A percentile compares a stretch with the other conserved stretches of the same genome.
phyloP scores from a whole-genome alignment of 2,797 vertebrate species.

The Sebastes wilsoni region DNA sequence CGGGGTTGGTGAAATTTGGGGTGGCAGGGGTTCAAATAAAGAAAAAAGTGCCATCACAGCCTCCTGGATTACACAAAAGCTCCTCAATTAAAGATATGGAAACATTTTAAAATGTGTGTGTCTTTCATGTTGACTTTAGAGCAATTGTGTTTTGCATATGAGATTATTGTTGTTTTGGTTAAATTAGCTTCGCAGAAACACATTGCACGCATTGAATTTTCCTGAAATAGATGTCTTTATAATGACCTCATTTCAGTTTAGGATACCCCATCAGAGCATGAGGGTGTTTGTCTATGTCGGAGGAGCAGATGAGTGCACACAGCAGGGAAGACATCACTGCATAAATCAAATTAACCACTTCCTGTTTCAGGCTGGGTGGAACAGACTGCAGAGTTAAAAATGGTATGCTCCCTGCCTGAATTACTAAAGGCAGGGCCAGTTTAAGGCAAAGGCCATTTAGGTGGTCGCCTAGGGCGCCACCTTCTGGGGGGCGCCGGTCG shows the following conservation, averaged over 20 bases:
- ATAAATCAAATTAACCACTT: neutral
- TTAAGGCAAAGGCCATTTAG: too few species aligned
- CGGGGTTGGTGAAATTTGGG: neutral
- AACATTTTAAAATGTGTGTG: neutral
- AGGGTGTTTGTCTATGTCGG: neutral
- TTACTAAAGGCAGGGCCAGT: too few species aligned
- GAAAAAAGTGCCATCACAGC: neutral
- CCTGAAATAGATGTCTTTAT: neutral
- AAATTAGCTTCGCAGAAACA: neutral
- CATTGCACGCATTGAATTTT: neutral
- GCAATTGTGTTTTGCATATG: neutral
- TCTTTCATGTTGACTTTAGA: neutral
- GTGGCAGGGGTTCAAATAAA: neutral
- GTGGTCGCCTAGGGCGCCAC: too few species aligned
- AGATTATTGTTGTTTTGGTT: neutral
- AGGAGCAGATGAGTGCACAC: neutral
- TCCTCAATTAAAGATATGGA: neutral
- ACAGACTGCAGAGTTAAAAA: neutral
- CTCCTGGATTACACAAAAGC: neutral
- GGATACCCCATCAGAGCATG: neutral
- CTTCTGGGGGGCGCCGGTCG: too few species aligned
- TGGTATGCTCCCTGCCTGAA: neutral
- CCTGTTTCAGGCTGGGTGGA: neutral
- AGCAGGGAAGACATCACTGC: neutral
- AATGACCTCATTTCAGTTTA: neutral